Conservation (phyloP, 2,888 invertebrate species). For the Allophyes oxyacanthae region DNA sequence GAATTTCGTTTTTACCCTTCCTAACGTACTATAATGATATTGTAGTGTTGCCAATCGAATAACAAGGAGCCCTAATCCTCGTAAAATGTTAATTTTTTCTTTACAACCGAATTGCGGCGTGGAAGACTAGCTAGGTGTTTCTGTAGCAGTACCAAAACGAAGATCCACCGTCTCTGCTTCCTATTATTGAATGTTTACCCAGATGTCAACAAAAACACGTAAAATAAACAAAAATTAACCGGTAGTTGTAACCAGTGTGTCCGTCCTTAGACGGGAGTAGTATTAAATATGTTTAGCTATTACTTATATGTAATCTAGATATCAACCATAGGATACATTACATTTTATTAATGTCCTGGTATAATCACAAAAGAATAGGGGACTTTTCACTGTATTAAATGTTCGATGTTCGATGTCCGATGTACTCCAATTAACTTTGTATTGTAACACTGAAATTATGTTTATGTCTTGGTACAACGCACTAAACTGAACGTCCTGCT, state of each 20-base stretch:
- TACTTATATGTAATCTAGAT: constrained; percentile 23
- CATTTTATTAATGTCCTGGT: constrained; percentile 29
- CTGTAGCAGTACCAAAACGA: constrained; percentile 13
- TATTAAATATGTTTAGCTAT: constrained; percentile 31
- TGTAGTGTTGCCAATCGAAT: constrained; percentile 13
- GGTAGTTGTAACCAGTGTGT: constrained; percentile 32
- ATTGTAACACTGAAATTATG: constrained; percentile 15
- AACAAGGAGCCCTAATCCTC: constrained; percentile 17
- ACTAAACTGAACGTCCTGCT: constrained; percentile 35
- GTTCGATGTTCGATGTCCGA: constrained; percentile 34
- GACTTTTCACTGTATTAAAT: constrained; percentile 21
- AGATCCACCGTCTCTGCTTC: neutral
- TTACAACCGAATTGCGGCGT: constrained; percentile 4
- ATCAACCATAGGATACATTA: constrained; percentile 36
- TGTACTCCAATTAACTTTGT: constrained; percentile 5
- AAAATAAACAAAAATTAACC: constrained; percentile 14
- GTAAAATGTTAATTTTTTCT: constrained; percentile 10
- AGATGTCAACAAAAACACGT: constrained; percentile 16
- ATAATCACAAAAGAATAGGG: constrained; percentile 9
- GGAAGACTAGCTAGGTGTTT: constrained; percentile 35
- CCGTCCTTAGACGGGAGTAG: constrained; percentile 46
- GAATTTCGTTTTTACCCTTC: too few relatives aligned
- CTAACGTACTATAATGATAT: constrained; percentile 12
- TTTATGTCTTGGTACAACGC: constrained; percentile 23
- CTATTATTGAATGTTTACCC: constrained; percentile 25